A percentile compares a stretch with the other conserved stretches of the same genome.
Conservation (phyloP, 23 tunicate genomes). For the Styela clava region DNA sequence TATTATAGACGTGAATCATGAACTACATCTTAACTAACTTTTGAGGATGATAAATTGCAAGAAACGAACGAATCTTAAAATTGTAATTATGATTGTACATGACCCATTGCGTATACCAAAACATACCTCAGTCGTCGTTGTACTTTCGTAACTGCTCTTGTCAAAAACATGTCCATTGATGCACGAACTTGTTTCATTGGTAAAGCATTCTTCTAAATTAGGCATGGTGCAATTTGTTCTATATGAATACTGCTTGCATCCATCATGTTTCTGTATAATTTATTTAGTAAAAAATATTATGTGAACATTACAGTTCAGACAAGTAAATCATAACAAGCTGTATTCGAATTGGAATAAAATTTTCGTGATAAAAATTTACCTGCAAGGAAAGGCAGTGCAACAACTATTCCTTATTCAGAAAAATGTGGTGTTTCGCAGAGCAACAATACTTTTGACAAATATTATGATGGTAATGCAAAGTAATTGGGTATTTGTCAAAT, state of each 20-base stretch:
- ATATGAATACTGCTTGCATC: neutral
- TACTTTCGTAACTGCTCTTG: constrained; percentile 39
- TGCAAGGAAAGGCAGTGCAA: too few species aligned
- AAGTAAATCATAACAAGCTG: too few species aligned
- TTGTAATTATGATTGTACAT: neutral
- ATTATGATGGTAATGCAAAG: too few species aligned
- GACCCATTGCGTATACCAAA: neutral
- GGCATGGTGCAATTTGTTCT: neutral
- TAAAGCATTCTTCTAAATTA: neutral
- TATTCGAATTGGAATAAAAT: neutral
- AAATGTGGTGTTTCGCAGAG: too few species aligned
- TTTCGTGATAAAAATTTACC: too few species aligned
- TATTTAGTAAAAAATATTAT: too few species aligned
- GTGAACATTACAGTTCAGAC: neutral
- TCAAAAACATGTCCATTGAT: constrained; percentile 59
- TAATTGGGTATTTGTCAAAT: neutral
- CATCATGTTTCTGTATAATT: neutral
- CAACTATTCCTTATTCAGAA: too few species aligned
- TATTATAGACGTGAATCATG: too few species aligned
- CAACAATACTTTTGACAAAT: constrained; percentile 35
- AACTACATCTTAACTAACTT: too few species aligned
- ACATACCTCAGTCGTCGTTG: constrained; percentile 65
- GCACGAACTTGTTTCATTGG: constrained; percentile 27
- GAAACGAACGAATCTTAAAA: constrained; percentile 1
- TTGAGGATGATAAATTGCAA: too few species aligned